Evolutionary conservation across 2,113 vertebrate genomes (phyloP), one percentile per base, ranked within the genome.

Genomic region (Carassius auratus): DNA sequence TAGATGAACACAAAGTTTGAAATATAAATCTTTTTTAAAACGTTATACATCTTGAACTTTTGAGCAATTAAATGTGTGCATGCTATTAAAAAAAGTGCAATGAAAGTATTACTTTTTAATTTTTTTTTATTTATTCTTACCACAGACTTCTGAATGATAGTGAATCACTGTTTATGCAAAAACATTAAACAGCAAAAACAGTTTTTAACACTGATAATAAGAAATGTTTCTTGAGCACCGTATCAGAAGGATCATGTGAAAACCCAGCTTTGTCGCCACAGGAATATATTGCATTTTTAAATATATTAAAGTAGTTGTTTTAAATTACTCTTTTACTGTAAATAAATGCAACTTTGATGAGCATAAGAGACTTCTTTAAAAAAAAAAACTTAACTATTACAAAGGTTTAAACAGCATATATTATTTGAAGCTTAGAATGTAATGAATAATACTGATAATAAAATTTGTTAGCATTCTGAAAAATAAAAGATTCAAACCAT

Each of bases 401-500:
- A 45, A 21, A 59, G 19, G 21, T 59, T 57, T 21, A 6, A 59
- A 59, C 1, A 21, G 55, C 19, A 59, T 9, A 59, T 21, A 59
- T 59, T 8, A n/a, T n/a, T 59, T n/a, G 8, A 59, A 59, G 52
- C 38, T 15, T 9, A 15, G 66, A 71, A 71, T 71, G 33, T 12
- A 38, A 71, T 36, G 12, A 36, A 69, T 36, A 38, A 69, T 8
- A 36, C 6, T 1, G 14, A 36, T 19, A 36, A 68, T 8, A 33
- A 8, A 59, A 59, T 68, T 17, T 68, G 64, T 68, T 33, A 3
- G 14, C 14, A 68, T 68, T 33, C 14, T 17, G 6, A 71, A 69
- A 69, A 66, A n/a, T 30, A n/a, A 14, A 19, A 26, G 71, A 86
- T 78, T 92, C 90, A 61, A 90, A 91, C 84, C 88, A 92, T 17